These are phyloP conservation scores for Odiellus spinosus DNA, from an alignment of 2,888 invertebrate genomes.

Conservation along the genomic window DNA sequence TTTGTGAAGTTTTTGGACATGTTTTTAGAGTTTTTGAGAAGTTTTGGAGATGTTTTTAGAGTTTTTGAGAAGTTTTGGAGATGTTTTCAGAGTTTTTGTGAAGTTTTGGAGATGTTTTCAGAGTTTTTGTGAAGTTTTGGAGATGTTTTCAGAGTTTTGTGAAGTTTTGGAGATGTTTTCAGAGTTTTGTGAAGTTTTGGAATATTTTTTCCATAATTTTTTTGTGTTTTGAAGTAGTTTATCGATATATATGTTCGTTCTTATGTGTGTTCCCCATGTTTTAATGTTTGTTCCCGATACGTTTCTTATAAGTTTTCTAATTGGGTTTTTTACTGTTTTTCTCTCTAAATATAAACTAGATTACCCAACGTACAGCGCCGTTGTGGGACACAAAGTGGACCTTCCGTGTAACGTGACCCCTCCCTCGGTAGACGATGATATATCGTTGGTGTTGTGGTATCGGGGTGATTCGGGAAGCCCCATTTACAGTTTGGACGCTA, in stretches of 20 bases:
- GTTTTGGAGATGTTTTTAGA: no score
- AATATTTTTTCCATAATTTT: neutral
- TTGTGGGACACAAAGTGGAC: constrained; percentile 14
- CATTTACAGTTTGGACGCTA: constrained; percentile 15
- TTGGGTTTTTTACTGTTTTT: neutral
- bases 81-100: no score
- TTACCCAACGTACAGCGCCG: constrained; percentile 13
- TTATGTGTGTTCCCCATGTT: neutral
- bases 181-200: neutral
- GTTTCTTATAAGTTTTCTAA: neutral
- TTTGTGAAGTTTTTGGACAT: no score
- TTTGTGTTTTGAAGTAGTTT: neutral
- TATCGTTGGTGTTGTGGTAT: constrained; percentile 17
- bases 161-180: neutral
- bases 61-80: no score
- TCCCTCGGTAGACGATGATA: constrained; percentile 14
- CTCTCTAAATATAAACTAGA: constrained; percentile 7
- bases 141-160: neutral
- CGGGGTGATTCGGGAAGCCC: constrained; percentile 13
- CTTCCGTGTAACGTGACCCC: constrained; percentile 29
- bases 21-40: no score
- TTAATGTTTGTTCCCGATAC: neutral
- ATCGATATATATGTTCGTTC: neutral
- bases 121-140: neutral
- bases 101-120: no score